Conservation (phyloP, 2,797 vertebrate genomes). For the Astyanax mexicanus region DNA sequence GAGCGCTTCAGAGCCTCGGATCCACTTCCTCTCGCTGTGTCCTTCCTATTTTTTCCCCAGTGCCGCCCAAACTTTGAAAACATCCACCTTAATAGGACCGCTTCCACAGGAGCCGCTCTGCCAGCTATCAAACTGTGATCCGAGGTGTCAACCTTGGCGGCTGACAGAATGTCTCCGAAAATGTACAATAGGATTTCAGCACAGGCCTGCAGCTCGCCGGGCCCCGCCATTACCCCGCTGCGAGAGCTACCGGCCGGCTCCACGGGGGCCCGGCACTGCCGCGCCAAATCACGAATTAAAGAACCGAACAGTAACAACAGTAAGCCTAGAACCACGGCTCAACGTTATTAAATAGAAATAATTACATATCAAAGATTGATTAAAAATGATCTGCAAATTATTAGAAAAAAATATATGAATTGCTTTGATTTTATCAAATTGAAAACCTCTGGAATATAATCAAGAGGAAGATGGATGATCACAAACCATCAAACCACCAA, state of each 20-base stretch:
- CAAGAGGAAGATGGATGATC: no score
- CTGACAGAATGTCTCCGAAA: constrained; percentile 80
- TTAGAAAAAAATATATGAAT: no score
- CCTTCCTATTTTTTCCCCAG: constrained; percentile 84
- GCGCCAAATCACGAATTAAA: background rate
- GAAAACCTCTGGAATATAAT: no score
- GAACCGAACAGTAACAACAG: no score
- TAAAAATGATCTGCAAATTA: no score
- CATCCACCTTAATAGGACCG: constrained; percentile 83
- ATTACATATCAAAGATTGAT: no score
- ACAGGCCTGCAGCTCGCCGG: constrained; percentile 14
- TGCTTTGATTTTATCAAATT: no score
- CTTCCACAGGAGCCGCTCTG: constrained; percentile 77
- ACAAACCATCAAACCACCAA: no score
- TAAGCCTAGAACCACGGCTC: no score
- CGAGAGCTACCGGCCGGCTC: background rate
- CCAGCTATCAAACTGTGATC: constrained; percentile 82
- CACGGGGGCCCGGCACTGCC: background rate
- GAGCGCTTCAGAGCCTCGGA: constrained; percentile 74
- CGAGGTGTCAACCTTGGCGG: constrained; percentile 74
- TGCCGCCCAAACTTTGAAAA: constrained; percentile 83
- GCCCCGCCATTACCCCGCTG: constrained; percentile 20
- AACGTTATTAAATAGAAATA: no score
- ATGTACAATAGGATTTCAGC: constrained; percentile 73
- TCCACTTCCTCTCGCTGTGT: constrained; percentile 81